Conservation (phyloP, 2,113 vertebrate genomes). For the Ancistrus triradiatus region DNA sequence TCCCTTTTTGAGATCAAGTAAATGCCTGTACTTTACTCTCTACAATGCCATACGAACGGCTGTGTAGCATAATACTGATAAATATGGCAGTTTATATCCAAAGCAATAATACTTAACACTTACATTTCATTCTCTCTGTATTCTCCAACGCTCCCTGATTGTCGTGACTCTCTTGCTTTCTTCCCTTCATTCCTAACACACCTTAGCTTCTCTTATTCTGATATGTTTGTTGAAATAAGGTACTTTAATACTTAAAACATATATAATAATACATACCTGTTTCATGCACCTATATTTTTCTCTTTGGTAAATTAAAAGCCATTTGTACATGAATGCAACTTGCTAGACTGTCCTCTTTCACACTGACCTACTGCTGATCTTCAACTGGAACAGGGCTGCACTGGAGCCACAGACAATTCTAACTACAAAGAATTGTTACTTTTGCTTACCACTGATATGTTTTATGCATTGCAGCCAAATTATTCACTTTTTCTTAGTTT, state of each 20-base stretch:
- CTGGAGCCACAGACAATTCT: too few species aligned
- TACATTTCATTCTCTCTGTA: constrained; percentile 5
- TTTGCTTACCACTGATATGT: background rate
- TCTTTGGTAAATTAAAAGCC: constrained; percentile 26
- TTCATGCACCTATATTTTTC: constrained; percentile 51
- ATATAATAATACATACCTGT: constrained; percentile 48
- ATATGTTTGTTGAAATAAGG: constrained; percentile 50
- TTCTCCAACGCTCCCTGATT: constrained; percentile 15
- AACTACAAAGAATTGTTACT: too few species aligned
- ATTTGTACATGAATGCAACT: constrained; percentile 28
- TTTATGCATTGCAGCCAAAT: background rate
- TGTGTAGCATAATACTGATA: constrained; percentile 65
- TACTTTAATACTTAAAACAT: constrained; percentile 49
- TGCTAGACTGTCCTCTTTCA: constrained; percentile 21
- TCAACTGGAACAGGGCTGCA: background rate
- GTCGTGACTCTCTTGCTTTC: constrained; percentile 27
- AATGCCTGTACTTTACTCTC: constrained; percentile 46
- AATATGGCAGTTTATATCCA: constrained; percentile 51
- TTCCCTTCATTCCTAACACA: background rate
- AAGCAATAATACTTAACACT: constrained; percentile 56
- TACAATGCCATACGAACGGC: constrained; percentile 58
- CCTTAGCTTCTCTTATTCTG: constrained; percentile 22
- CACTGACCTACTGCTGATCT: constrained; percentile 1
- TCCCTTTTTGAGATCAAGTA: constrained; percentile 35
- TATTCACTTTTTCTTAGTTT: background rate